Base-by-base conservation (phyloP, 2,113 vertebrate genomes). In the Cyrtonyx montezumae region DNA sequence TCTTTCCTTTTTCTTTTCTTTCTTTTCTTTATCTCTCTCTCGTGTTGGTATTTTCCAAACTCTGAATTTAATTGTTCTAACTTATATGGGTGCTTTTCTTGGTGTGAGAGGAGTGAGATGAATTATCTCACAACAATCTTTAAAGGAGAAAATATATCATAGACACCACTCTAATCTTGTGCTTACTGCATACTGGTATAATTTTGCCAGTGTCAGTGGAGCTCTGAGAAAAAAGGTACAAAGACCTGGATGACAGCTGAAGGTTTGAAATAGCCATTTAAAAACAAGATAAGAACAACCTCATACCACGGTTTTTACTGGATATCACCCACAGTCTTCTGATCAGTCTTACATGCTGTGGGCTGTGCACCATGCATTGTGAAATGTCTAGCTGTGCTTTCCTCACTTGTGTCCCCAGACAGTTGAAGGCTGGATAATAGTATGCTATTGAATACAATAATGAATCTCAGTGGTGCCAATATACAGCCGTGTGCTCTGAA, bases 341-440 rank as follows among this genome's bases (percentile, higher is more conserved):
- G 8, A 80, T 68, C n/a, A 62, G 73, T 70, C 48, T 61, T 74
- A 7, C 56, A 19, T 1, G 6, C 77, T 71, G 62, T 70, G 53
- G 51, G n/a, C 71, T 63, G 26, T 40, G 48, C 23, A 78, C 92
- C 62, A 71, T 48, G 36, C 22, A 23, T 80, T 49, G 58, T 74
- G 91, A 90, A 96, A 91, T 84, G 90, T 79, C 90, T 89, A 65
- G 36, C 40, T 55, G 37, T 75, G 51, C 40, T 87, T 76, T 86
- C 56, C 59, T 87, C 14, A 3, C 61, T 79, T 84, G 28, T 82
- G 34, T 74, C 94, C 58, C 68, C 84, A 48, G 88, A 34, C 79
- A 93, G 71, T 73, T 95, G 80, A 74, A 85, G 34, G 43, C 36
- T 73, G 79, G 63, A 67, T 87, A 55, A 90, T 40, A 45, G 10